Conservation (phyloP, 92 coral and sea anemone species). For the Porites divaricata region DNA sequence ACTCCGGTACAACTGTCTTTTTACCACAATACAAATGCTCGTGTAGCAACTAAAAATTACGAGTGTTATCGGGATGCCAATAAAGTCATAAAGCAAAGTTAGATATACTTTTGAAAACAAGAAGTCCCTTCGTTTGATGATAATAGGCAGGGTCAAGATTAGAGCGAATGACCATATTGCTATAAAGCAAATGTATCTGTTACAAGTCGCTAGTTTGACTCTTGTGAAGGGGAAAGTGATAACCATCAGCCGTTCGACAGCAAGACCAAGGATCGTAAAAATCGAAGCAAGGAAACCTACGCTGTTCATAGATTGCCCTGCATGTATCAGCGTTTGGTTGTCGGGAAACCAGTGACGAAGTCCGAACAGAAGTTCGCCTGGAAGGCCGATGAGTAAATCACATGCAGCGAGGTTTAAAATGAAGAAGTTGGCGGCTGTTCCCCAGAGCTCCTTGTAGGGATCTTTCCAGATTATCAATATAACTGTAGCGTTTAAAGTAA, state of each 20-base stretch:
- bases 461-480: constrained; percentile 16
- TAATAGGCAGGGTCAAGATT: neutral
- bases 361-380: constrained; percentile 10
- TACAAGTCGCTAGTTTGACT: neutral
- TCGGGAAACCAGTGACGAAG: neutral
- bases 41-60: neutral
- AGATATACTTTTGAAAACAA: neutral
- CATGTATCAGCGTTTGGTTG: neutral
- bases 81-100: neutral
- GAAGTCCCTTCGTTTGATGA: neutral
- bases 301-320: neutral
- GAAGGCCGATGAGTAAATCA: constrained; percentile 8
- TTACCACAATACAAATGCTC: neutral
- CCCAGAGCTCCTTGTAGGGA: constrained; percentile 11
- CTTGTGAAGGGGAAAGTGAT: neutral
- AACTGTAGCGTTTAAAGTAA: neutral
- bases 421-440: neutral
- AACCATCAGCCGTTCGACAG: constrained; percentile 7
- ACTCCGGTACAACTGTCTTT: neutral
- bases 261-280: constrained; percentile 1
- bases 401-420: constrained; percentile 14
- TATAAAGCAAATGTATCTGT: neutral
- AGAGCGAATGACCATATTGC: constrained; percentile 1
- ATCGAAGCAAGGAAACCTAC: neutral
- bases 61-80: neutral